phyloP scores from a whole-genome alignment of 2,888 invertebrate genomes.

The Mythimna ferrago region DNA sequence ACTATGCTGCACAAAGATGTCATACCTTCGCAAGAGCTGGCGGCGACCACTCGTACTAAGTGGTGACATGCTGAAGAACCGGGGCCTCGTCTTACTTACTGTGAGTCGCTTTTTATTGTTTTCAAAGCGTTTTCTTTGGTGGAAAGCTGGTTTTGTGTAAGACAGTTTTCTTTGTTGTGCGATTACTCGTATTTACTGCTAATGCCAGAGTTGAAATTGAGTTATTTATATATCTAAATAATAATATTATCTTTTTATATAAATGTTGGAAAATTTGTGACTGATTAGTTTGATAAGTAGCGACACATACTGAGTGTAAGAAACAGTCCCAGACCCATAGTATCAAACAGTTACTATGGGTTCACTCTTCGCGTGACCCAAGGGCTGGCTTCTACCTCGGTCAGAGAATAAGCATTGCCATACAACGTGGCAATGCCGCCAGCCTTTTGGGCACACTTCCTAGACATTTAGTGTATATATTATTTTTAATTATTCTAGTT shows the following conservation, averaged over 20 bases:
- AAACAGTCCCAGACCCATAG: no score
- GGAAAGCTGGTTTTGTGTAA: slow-evolving; percentile 18
- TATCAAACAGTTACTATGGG: no score
- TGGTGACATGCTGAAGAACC: slow-evolving; percentile 62
- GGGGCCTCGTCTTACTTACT: slow-evolving; percentile 54
- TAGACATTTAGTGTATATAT: no score
- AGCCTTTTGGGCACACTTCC: no score
- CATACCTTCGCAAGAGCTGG: slow-evolving; percentile 58
- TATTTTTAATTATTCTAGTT: no score
- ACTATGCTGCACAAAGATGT: slow-evolving; percentile 51
- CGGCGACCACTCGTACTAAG: slow-evolving; percentile 61
- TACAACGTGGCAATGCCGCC: no score
- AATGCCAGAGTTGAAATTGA: not conserved
- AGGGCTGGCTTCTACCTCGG: no score
- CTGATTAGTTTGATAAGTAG: no score
- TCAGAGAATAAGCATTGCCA: no score
- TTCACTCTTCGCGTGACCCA: not conserved
- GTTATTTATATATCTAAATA: not conserved
- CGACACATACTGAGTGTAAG: no score
- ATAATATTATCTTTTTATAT: not conserved
- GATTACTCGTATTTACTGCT: not conserved
- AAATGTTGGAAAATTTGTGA: not conserved
- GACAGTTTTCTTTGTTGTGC: slow-evolving; percentile 16
- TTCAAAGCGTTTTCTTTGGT: slow-evolving; percentile 49
- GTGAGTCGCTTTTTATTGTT: slow-evolving; percentile 61